Percentiles rank a stretch among this genome's conserved stretches.
These are phyloP conservation scores for Dallia pectoralis DNA, from an alignment of 2,797 vertebrate genomes.

Conservation along the genomic window DNA sequence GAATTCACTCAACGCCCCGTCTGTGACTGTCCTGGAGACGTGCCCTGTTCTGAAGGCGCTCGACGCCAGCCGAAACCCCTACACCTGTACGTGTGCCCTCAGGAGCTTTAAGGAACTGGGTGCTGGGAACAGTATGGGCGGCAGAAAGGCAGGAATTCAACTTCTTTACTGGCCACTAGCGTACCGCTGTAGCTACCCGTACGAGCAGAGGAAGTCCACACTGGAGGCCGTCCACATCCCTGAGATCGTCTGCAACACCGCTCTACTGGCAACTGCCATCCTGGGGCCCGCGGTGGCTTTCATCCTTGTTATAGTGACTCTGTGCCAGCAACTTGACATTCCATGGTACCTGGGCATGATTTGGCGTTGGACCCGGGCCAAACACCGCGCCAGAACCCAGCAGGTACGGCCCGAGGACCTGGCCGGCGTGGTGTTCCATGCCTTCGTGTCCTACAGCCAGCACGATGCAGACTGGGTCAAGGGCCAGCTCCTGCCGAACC, in stretches of 20 bases:
- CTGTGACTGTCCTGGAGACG: slow-evolving; percentile 63
- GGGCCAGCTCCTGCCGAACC: slow-evolving; percentile 73
- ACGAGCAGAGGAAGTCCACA: slow-evolving; percentile 52
- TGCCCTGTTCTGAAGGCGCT: slow-evolving; percentile 73
- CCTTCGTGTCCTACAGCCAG: slow-evolving; percentile 89
- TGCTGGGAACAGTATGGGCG: slow-evolving; percentile 23
- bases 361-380: slow-evolving; percentile 84
- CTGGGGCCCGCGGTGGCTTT: slow-evolving; percentile 64
- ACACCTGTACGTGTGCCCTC: slow-evolving; percentile 66
- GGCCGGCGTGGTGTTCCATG: slow-evolving; percentile 75
- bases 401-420: slow-evolving; percentile 59
- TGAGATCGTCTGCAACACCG: slow-evolving; percentile 73
- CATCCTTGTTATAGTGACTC: slow-evolving; percentile 38
- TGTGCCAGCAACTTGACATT: slow-evolving; percentile 78
- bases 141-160: slow-evolving; percentile 28
- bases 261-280: slow-evolving; percentile 72
- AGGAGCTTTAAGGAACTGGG: slow-evolving; percentile 53
- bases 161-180: slow-evolving; percentile 77
- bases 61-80: slow-evolving; percentile 74
- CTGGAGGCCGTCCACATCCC: slow-evolving; percentile 72
- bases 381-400: slow-evolving; percentile 63
- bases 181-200: slow-evolving; percentile 81
- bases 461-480: slow-evolving; percentile 81
- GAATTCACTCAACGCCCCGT: slow-evolving; percentile 77
- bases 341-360: slow-evolving; percentile 87